phyloP scores from a whole-genome alignment of 2,888 invertebrate species.

The Creontiades dilutus region DNA sequence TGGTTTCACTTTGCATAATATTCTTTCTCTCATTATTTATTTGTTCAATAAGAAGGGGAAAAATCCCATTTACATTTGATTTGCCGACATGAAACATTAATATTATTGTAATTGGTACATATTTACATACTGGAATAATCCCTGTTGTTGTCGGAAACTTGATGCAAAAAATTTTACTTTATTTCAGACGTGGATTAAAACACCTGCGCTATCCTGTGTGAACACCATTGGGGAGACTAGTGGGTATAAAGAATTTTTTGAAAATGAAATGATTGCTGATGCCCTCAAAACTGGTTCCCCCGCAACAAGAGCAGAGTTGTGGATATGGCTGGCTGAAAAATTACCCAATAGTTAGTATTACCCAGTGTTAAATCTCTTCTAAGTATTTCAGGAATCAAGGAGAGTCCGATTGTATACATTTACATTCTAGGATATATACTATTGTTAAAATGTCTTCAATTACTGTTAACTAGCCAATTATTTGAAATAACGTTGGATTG shows the following conservation, averaged over 20 bases:
- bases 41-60: background rate
- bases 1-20: background rate
- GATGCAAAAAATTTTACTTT: background rate
- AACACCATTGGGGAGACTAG: slow-evolving; percentile 92
- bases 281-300: slow-evolving; percentile 91
- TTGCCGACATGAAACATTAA: too few relatives aligned
- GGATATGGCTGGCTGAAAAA: slow-evolving; percentile 91
- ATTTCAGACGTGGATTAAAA: slow-evolving; percentile 87
- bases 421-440: too few relatives aligned
- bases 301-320: slow-evolving; percentile 87
- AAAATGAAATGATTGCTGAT: slow-evolving; percentile 93
- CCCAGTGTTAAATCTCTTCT: too few relatives aligned
- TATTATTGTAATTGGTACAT: too few relatives aligned
- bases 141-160: too few relatives aligned
- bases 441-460: too few relatives aligned
- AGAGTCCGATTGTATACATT: too few relatives aligned
- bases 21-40: background rate
- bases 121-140: too few relatives aligned
- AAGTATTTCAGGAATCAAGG: too few relatives aligned
- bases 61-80: too few relatives aligned
- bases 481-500: too few relatives aligned
- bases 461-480: too few relatives aligned
- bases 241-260: slow-evolving; percentile 89
- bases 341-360: slow-evolving; percentile 83
- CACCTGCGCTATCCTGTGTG: slow-evolving; percentile 89